Percentiles rank a stretch among this genome's conserved stretches.
phyloP scores from a whole-genome alignment of 2,888 invertebrate genomes.

The Eupeodes luniger region DNA sequence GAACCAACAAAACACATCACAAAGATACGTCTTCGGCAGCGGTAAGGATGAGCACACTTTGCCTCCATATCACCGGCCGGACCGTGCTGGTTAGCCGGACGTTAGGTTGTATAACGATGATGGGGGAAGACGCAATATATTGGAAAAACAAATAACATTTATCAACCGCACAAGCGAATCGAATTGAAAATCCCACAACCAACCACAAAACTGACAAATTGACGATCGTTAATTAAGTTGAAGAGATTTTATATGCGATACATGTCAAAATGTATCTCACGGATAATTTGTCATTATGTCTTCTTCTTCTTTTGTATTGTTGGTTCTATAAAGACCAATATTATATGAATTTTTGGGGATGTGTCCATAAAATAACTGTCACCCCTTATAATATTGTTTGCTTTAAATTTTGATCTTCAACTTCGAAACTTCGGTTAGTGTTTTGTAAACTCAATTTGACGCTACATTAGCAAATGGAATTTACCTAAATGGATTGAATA shows the following conservation, averaged over 20 bases:
- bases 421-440: not conserved
- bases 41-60: slow-evolving; percentile 10
- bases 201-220: slow-evolving; percentile 67
- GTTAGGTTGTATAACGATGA: no score
- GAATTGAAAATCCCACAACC: slow-evolving; percentile 43
- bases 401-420: not conserved
- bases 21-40: no score
- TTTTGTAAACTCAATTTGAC: slow-evolving; percentile 26
- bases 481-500: not conserved
- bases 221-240: slow-evolving; percentile 76
- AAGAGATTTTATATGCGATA: slow-evolving; percentile 68
- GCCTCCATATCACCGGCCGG: not conserved
- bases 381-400: slow-evolving; percentile 9
- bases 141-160: slow-evolving; percentile 65
- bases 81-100: no score
- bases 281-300: slow-evolving; percentile 69
- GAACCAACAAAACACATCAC: not conserved
- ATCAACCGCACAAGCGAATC: slow-evolving; percentile 61
- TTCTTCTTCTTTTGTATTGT: slow-evolving; percentile 23
- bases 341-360: not conserved
- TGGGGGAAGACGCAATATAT: slow-evolving; percentile 30
- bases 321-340: not conserved
- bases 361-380: not conserved
- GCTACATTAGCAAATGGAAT: slow-evolving; percentile 18
- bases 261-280: slow-evolving; percentile 72